Base-by-base conservation (phyloP, 30 jellyfish, hydroid and myxozoan genomes). In the Nemopilema nomurai region DNA sequence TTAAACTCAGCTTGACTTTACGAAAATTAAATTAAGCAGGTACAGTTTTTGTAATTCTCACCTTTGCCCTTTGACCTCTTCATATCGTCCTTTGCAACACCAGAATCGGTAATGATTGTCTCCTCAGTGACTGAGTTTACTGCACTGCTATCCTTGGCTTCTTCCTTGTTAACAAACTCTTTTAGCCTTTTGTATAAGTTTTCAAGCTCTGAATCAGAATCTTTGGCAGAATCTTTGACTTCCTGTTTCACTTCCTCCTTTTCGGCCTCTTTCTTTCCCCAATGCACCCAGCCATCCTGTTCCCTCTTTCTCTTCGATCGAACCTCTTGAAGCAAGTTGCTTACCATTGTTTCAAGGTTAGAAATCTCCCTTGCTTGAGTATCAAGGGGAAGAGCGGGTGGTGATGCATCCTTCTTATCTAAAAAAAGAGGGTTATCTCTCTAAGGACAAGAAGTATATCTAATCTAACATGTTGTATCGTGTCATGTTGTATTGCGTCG, bases 351-450 rank as follows among this genome's bases (percentile, higher is more conserved):
- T 28, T 80, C 82, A n/a, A 66, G 19, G 51, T 41, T 30, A 13
- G 41, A 17, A 20, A 62, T 32, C 3, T 79, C 80, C 16, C 67
- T 67, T 18, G 76, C 25, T 13, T 22, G 9, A 16, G 76, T 4
- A 24, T 76, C 86, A 30, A 76, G 86, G 6, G 86, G 86, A 16
- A 76, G 86, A 0, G 86, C 86, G 23, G 86, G 86, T 8, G 86
- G 86, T 28, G 86, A 67, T n/a, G 32, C 74, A 24, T 76, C 26
- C 84, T 74, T 49, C 29, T 49, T 74, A 0, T 49, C 52, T 74
- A 41, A 1, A 16, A 41, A 41, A 41, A 3, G 57, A 41, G 13
- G 13, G 13, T 3, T 41, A 6, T 6, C 9, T 41, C 57, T 41
- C 57, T 41, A 3, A 3, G 13, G 57, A n/a, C n/a, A n/a, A 41